A percentile compares a stretch with the other conserved stretches of the same genome.
These are phyloP conservation scores for Belgica antarctica DNA, from an alignment of 2,888 invertebrate genomes.

Conservation along the genomic window DNA sequence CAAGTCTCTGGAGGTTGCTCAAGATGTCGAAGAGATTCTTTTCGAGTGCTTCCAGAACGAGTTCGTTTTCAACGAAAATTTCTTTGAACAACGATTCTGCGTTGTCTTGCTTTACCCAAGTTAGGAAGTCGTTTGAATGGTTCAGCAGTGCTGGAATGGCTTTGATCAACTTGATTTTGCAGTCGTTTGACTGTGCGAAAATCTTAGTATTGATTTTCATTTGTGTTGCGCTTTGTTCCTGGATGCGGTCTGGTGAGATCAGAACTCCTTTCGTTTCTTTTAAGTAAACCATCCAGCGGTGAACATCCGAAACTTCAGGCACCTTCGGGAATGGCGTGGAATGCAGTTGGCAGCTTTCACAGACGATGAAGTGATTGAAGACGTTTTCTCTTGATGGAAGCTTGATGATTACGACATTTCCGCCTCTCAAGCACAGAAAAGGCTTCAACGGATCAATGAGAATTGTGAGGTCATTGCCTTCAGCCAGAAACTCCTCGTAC, in stretches of 20 bases:
- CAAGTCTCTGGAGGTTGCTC: background rate
- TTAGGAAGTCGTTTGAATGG: constrained; percentile 19
- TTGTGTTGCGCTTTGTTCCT: too few species aligned
- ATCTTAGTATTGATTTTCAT: background rate
- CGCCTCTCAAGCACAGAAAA: background rate
- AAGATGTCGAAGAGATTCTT: background rate
- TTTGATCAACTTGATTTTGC: background rate
- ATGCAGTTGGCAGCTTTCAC: background rate
- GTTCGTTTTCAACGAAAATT: background rate
- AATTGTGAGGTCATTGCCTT: background rate
- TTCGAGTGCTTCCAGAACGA: background rate
- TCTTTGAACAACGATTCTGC: background rate
- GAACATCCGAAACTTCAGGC: background rate
- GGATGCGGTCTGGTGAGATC: background rate
- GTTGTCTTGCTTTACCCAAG: background rate
- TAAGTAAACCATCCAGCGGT: background rate
- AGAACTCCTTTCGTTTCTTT: background rate
- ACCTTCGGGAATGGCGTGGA: background rate
- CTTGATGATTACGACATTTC: background rate
- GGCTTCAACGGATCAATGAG: background rate
- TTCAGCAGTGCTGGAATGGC: background rate
- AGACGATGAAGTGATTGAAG: background rate
- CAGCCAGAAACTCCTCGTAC: background rate
- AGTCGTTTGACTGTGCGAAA: background rate
- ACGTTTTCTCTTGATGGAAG: background rate